Evolutionary conservation across 2,888 invertebrate genomes (phyloP).

Genomic region (Tinea trinotella): DNA sequence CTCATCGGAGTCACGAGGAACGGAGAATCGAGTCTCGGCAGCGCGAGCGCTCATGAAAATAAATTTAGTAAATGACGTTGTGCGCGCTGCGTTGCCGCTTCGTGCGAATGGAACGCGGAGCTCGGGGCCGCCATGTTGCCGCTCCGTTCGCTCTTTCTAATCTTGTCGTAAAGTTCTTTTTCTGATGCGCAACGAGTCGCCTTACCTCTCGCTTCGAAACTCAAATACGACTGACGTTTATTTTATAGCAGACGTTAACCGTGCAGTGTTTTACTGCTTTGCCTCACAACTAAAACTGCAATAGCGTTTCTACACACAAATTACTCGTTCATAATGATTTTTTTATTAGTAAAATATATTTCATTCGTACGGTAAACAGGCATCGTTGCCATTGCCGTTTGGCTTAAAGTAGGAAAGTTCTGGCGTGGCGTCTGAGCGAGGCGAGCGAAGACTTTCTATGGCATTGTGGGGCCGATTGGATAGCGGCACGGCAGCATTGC

Average conservation of each 20-base stretch:
- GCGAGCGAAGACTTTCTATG: slow-evolving; percentile 68
- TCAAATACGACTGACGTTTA: slow-evolving; percentile 67
- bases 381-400: not conserved
- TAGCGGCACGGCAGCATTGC: slow-evolving; percentile 60
- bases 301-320: not conserved
- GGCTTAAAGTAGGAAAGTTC: slow-evolving; percentile 55
- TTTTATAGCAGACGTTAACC: slow-evolving; percentile 63
- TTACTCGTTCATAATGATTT: not conserved
- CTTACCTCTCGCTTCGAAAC: slow-evolving; percentile 53
- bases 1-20: slow-evolving; percentile 48
- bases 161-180: slow-evolving; percentile 73
- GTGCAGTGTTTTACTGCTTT: slow-evolving; percentile 47
- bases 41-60: slow-evolving; percentile 63
- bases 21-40: slow-evolving; percentile 47
- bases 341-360: not conserved
- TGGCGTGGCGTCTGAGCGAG: slow-evolving; percentile 51
- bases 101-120: slow-evolving; percentile 61
- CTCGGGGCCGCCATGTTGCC: slow-evolving; percentile 58
- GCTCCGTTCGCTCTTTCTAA: slow-evolving; percentile 68
- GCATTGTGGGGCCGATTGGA: slow-evolving; percentile 68
- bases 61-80: slow-evolving; percentile 72
- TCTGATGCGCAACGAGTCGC: slow-evolving; percentile 69
- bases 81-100: slow-evolving; percentile 59
- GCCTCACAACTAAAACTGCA: slow-evolving; percentile 5
- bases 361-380: not conserved